phyloP scores from a whole-genome alignment of 2,888 invertebrate genomes.

The Ligdia adustata region DNA sequence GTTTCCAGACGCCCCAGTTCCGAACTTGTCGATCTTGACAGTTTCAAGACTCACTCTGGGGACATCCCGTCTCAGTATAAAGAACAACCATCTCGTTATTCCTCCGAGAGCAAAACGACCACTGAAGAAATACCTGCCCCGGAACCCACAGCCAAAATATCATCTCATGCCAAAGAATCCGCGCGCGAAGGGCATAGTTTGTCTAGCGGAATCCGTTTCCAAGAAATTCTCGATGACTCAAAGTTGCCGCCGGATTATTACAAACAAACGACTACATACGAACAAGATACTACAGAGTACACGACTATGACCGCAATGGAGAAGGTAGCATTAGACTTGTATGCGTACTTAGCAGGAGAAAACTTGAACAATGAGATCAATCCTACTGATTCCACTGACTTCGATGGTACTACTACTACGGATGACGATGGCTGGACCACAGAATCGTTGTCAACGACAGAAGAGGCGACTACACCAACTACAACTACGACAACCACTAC shows the following conservation, averaged over 20 bases:
- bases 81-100: conserved; percentile 72
- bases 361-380: conserved; percentile 85
- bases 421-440: conserved; percentile 72
- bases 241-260: conserved; percentile 72
- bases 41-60: conserved; percentile 89
- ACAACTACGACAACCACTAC: conserved; percentile 84
- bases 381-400: conserved; percentile 56
- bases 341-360: conserved; percentile 89
- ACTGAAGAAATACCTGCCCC: conserved; percentile 83
- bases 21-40: conserved; percentile 92
- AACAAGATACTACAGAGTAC: conserved; percentile 83
- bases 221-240: conserved; percentile 72
- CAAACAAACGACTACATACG: conserved; percentile 68
- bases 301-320: conserved; percentile 89
- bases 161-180: conserved; percentile 61
- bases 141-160: conserved; percentile 52
- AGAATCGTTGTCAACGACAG: conserved; percentile 72
- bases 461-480: conserved; percentile 79
- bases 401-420: conserved; percentile 68
- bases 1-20: conserved; percentile 87
- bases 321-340: conserved; percentile 92
- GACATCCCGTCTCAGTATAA: conserved; percentile 82
- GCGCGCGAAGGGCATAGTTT: conserved; percentile 72
- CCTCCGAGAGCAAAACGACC: conserved; percentile 74
- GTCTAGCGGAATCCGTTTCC: conserved; percentile 62